Percentiles rank a stretch among this genome's conserved stretches.
Conservation (phyloP, 2,797 vertebrate species). For the Euphonia xanthogaster region DNA sequence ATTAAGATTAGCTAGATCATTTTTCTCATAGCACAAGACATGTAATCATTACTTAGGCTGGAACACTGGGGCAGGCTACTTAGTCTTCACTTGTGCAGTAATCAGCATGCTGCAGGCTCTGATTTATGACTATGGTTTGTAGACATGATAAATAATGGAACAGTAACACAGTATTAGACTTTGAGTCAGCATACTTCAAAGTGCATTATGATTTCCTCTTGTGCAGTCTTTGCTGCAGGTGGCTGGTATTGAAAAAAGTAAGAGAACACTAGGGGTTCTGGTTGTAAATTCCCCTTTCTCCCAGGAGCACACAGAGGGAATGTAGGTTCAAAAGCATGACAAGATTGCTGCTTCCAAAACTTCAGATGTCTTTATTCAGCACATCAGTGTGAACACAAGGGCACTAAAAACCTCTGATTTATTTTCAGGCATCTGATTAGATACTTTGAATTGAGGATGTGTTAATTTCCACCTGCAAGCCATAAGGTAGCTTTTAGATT, state of each 20-base stretch:
- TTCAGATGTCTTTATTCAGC: not conserved
- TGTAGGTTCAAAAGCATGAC: not conserved
- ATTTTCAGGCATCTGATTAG: not conserved
- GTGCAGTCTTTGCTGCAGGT: not conserved
- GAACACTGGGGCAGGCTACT: not conserved
- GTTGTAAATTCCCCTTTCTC: not conserved
- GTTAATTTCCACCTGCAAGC: not conserved
- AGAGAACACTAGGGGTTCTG: not conserved
- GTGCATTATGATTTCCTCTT: not conserved
- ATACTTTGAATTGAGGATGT: not conserved
- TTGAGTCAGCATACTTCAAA: not conserved
- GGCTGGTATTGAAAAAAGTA: not conserved
- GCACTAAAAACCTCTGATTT: not conserved
- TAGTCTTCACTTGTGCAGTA: not conserved
- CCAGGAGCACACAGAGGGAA: not conserved
- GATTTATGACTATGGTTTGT: not conserved
- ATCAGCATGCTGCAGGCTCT: not conserved
- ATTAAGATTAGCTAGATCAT: not conserved
- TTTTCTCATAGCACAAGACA: not conserved
- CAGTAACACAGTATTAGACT: not conserved
- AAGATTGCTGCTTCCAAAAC: not conserved
- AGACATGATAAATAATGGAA: conserved; percentile 1
- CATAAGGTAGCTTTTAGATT: not conserved
- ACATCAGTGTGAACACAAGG: not conserved
- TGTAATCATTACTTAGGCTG: not conserved